Conservation (phyloP, 30 jellyfish, hydroid and myxozoan genomes). For the Aurelia coerulea region DNA sequence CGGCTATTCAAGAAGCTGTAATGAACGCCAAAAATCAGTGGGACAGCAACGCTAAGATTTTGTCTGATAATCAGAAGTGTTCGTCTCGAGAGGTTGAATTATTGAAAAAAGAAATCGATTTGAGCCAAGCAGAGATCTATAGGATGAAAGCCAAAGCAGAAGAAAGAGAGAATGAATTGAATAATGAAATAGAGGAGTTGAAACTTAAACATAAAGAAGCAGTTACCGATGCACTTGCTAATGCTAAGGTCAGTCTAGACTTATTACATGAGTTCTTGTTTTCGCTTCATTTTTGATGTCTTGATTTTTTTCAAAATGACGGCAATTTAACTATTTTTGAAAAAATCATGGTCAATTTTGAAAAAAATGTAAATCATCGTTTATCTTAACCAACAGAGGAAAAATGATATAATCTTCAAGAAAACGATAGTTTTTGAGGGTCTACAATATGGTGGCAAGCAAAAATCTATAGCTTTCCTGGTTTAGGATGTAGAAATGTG, state of each 20-base stretch:
- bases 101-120: conserved; percentile 10
- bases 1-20: conserved; percentile 5
- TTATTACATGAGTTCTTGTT: too few species aligned
- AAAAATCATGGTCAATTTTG: too few species aligned
- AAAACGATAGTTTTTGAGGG: too few species aligned
- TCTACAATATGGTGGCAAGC: too few species aligned
- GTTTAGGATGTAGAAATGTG: too few species aligned
- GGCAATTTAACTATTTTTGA: too few species aligned
- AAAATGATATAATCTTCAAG: too few species aligned
- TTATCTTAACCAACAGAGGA: too few species aligned
- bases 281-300: too few species aligned
- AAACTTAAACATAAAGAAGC: background rate
- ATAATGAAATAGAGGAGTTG: background rate
- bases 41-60: background rate
- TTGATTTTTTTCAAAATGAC: too few species aligned
- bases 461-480: too few species aligned
- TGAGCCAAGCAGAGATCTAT: background rate
- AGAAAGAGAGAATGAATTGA: conserved; percentile 8
- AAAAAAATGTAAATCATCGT: too few species aligned
- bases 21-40: conserved; percentile 16
- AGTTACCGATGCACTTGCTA: conserved; percentile 1
- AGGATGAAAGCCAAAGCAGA: conserved; percentile 4
- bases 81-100: conserved; percentile 3
- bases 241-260: conserved; percentile 11
- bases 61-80: background rate